Percentiles rank a stretch among this genome's conserved stretches.
These are phyloP conservation scores for Cantharis flavilabris DNA, from an alignment of 2,888 invertebrate species.

Conservation along the genomic window DNA sequence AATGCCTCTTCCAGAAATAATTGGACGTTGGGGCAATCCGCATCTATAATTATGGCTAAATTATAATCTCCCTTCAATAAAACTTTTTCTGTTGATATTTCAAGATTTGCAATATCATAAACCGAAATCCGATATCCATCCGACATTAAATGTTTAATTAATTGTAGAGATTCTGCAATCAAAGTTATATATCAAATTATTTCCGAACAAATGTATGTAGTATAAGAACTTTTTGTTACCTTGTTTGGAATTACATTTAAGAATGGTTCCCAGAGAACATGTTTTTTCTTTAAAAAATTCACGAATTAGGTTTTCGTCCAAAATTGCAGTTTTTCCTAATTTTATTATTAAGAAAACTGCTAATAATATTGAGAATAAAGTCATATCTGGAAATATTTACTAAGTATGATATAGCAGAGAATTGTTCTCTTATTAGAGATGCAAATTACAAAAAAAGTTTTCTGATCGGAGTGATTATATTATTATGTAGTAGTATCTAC, in stretches of 20 bases:
- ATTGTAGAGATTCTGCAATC: neutral
- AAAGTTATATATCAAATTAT: neutral
- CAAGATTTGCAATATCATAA: neutral
- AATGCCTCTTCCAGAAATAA: neutral
- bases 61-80: constrained; percentile 6
- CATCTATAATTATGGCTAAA: neutral
- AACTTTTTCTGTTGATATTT: neutral
- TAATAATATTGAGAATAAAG: neutral
- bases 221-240: neutral
- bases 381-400: neutral
- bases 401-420: too few relatives aligned
- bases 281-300: constrained; percentile 3
- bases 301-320: neutral
- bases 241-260: constrained; percentile 5
- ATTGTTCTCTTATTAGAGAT: too few relatives aligned
- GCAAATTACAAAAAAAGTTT: neutral
- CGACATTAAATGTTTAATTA: neutral
- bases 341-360: neutral
- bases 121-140: constrained; percentile 1
- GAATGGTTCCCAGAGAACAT: constrained; percentile 3
- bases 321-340: neutral
- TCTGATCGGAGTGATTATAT: neutral
- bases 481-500: neutral
- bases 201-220: neutral
- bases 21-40: neutral